Conservation (phyloP, 2,888 invertebrate genomes). For the Phytoseiulus persimilis region DNA sequence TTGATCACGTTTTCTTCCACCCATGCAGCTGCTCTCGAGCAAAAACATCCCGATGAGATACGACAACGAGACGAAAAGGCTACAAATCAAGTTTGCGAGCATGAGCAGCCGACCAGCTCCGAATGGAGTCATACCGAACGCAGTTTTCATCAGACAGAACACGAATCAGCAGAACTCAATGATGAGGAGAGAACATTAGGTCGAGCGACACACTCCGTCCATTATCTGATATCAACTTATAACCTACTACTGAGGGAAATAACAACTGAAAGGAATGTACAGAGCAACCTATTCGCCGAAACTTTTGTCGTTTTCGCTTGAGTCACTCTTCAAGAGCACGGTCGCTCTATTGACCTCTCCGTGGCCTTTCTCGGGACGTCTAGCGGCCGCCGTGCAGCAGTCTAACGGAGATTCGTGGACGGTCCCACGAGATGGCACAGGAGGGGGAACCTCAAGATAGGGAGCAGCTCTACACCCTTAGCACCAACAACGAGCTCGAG, state of each 20-base stretch:
- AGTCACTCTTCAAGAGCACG: neutral
- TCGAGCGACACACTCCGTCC: neutral
- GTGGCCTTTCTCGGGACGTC: too few relatives aligned
- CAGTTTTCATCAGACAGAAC: neutral
- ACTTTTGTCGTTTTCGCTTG: neutral
- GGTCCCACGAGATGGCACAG: too few relatives aligned
- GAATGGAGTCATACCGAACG: neutral
- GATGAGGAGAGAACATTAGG: neutral
- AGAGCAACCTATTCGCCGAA: neutral
- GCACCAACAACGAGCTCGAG: too few relatives aligned
- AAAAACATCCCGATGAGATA: conserved; percentile 31
- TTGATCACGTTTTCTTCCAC: neutral
- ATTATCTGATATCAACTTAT: too few relatives aligned
- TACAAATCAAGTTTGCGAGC: conserved; percentile 25
- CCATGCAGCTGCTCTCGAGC: conserved; percentile 11
- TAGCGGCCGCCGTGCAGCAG: too few relatives aligned
- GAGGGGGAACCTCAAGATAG: too few relatives aligned
- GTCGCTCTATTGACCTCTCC: too few relatives aligned
- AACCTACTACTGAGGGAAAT: too few relatives aligned
- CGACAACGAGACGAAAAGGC: conserved; percentile 6
- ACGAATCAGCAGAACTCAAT: neutral
- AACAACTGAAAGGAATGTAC: neutral
- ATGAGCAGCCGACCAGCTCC: neutral
- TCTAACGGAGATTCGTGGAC: too few relatives aligned
- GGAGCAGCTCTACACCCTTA: too few relatives aligned